phyloP scores from a whole-genome alignment of 2,888 invertebrate species.

The Harmothoe impar region DNA sequence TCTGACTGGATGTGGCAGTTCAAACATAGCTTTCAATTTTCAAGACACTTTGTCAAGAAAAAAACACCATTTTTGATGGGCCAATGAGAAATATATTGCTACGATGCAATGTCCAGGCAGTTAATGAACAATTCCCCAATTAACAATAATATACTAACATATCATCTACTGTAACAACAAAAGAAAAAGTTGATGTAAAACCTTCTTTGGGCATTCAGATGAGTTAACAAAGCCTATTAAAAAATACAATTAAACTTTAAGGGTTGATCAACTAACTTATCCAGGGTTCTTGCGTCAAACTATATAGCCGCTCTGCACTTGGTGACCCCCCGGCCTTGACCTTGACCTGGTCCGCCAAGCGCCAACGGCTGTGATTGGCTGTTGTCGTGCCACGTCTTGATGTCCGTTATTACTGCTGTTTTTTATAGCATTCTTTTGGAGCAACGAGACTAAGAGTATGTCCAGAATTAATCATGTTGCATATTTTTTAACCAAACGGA shows the following conservation, averaged over 20 bases:
- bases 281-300: slow-evolving; percentile 57
- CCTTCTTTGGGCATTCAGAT: too few relatives aligned
- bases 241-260: not conserved
- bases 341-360: slow-evolving; percentile 57
- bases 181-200: too few relatives aligned
- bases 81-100: too few relatives aligned
- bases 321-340: slow-evolving; percentile 58
- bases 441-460: slow-evolving; percentile 64
- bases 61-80: too few relatives aligned
- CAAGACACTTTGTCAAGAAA: not conserved
- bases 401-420: slow-evolving; percentile 58
- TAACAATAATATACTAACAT: too few relatives aligned
- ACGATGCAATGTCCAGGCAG: too few relatives aligned
- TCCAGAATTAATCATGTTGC: slow-evolving; percentile 57
- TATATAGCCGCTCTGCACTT: slow-evolving; percentile 50
- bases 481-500: slow-evolving; percentile 6
- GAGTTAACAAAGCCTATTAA: too few relatives aligned
- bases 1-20: not conserved
- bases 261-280: slow-evolving; percentile 48
- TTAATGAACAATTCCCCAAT: too few relatives aligned
- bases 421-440: slow-evolving; percentile 66
- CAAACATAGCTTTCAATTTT: not conserved
- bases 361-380: slow-evolving; percentile 57
- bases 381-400: slow-evolving; percentile 57
- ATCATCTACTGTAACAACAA: too few relatives aligned